phyloP scores from a whole-genome alignment of 2,888 invertebrate species.

The Cryptosula pallasiana region DNA sequence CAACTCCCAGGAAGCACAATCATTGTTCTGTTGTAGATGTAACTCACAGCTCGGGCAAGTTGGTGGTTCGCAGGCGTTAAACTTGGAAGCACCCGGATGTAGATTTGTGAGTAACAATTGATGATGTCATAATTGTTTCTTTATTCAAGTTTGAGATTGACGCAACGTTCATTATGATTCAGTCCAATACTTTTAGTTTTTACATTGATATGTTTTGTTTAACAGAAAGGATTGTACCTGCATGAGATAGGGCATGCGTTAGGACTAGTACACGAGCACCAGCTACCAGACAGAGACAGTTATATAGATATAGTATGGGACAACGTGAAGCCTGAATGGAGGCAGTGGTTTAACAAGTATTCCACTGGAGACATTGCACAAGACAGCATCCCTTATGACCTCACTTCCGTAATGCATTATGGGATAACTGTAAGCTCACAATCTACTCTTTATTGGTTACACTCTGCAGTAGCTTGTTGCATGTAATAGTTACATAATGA shows the following conservation, averaged over 20 bases:
- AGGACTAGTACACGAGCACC: slow-evolving; percentile 27
- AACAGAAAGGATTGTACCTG: slow-evolving; percentile 26
- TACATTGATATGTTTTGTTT: no score
- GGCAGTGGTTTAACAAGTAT: slow-evolving; percentile 25
- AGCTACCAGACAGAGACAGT: slow-evolving; percentile 26
- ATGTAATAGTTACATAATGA: not conserved
- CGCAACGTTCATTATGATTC: not conserved
- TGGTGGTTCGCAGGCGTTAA: slow-evolving; percentile 41
- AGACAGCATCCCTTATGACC: slow-evolving; percentile 22
- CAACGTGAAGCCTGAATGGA: slow-evolving; percentile 24
- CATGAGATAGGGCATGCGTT: slow-evolving; percentile 27
- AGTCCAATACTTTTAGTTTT: not conserved
- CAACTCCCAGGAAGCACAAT: no score
- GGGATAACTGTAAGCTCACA: slow-evolving; percentile 24
- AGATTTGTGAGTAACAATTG: slow-evolving; percentile 37
- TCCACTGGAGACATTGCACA: not conserved
- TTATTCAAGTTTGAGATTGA: no score
- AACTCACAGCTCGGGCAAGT: slow-evolving; percentile 46
- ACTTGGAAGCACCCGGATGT: slow-evolving; percentile 42
- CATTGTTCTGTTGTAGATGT: slow-evolving; percentile 33
- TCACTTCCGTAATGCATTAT: slow-evolving; percentile 26
- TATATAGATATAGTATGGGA: slow-evolving; percentile 23
- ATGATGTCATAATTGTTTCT: no score
- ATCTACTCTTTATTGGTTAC: no score
- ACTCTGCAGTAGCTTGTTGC: no score